These are phyloP conservation scores for Ranitomeya imitator DNA, from an alignment of 2,113 vertebrate species.

Conservation along the genomic window DNA sequence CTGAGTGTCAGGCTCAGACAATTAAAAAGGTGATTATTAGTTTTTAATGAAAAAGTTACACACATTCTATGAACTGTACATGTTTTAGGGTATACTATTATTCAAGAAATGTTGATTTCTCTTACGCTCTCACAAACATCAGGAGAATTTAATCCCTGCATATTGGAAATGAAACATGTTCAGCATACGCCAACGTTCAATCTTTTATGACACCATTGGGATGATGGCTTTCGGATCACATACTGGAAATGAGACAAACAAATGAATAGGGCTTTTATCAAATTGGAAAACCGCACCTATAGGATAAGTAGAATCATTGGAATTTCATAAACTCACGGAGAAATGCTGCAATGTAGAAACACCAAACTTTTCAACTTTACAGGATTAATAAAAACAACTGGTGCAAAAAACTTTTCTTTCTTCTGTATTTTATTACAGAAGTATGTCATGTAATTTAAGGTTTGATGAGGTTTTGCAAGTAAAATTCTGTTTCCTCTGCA, in stretches of 20 bases:
- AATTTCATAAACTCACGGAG: not conserved
- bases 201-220: slow-evolving; percentile 11
- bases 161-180: slow-evolving; percentile 12
- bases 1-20: not conserved
- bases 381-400: slow-evolving; percentile 55
- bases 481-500: slow-evolving; percentile 85
- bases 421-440: slow-evolving; percentile 72
- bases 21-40: not conserved
- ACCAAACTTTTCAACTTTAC: slow-evolving; percentile 54
- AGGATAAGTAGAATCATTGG: not conserved
- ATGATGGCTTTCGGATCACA: not conserved
- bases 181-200: not conserved
- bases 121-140: not conserved
- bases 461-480: slow-evolving; percentile 83
- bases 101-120: not conserved
- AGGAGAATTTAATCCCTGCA: not conserved
- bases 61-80: not conserved
- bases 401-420: slow-evolving; percentile 56
- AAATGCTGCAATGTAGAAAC: not conserved
- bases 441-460: slow-evolving; percentile 77
- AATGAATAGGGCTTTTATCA: not conserved
- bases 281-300: slow-evolving; percentile 10
- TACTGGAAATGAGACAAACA: slow-evolving; percentile 5
- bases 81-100: not conserved
- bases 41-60: not conserved